These are phyloP conservation scores for Vimba vimba DNA, from an alignment of 2,113 vertebrate species.

Conservation along the genomic window DNA sequence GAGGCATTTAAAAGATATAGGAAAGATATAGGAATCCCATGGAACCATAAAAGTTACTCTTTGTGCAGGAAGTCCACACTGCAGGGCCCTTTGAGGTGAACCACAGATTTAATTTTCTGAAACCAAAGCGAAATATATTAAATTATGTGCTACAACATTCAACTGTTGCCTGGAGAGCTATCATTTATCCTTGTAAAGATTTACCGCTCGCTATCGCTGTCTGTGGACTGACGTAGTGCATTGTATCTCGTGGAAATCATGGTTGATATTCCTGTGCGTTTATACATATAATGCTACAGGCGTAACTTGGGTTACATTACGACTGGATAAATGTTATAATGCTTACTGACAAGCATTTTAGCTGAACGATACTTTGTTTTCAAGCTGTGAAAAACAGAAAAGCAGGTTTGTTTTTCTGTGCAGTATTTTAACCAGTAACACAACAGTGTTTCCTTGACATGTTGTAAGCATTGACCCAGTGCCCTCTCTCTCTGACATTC, in stretches of 20 bases:
- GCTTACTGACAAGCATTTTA: not conserved
- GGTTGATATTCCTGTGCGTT: not conserved
- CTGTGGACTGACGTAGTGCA: not conserved
- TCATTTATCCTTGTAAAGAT: constrained; percentile 49
- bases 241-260: constrained; percentile 8
- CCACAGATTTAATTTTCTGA: constrained; percentile 53
- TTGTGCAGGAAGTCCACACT: constrained; percentile 24
- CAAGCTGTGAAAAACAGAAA: constrained; percentile 18
- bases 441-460: constrained; percentile 36
- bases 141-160: constrained; percentile 28
- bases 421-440: constrained; percentile 15
- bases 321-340: not conserved
- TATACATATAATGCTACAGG: constrained; percentile 15
- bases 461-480: constrained; percentile 42
- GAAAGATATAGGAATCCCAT: not conserved
- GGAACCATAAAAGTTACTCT: constrained; percentile 26
- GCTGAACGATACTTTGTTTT: constrained; percentile 13
- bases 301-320: not conserved
- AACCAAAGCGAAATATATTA: constrained; percentile 53
- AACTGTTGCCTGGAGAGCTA: constrained; percentile 47
- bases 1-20: constrained; percentile 1
- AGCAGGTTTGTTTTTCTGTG: not conserved
- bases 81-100: constrained; percentile 46
- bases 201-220: constrained; percentile 36
- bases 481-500: constrained; percentile 38